Evolutionary conservation across 2,888 invertebrate species (phyloP).

Genomic region (Coecobrya sp.): DNA sequence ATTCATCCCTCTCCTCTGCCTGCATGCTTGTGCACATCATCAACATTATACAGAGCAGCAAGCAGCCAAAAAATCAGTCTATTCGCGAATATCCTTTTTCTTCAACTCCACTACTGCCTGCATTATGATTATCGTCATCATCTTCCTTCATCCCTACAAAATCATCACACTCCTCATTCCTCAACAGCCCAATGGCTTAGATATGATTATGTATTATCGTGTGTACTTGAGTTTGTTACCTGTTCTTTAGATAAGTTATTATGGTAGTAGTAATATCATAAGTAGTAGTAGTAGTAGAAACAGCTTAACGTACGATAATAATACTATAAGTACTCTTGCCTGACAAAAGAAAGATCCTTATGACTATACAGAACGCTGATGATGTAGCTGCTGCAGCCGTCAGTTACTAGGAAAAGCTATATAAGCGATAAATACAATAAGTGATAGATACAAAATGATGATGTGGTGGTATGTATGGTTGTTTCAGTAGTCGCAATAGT

Average conservation of each 20-base stretch:
- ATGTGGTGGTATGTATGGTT: conserved; percentile 27
- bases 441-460: conserved; percentile 15
- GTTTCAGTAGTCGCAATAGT: not conserved
- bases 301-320: not conserved
- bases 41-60: not conserved
- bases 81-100: conserved; percentile 10
- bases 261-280: not conserved
- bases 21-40: not conserved
- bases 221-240: conserved; percentile 37
- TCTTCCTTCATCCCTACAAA: not conserved
- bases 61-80: conserved; percentile 14
- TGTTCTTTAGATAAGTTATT: conserved; percentile 9
- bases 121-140: not conserved
- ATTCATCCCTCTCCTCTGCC: not conserved
- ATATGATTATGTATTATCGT: conserved; percentile 19
- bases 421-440: conserved; percentile 38
- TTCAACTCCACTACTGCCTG: conserved; percentile 11
- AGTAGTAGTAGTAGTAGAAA: not conserved
- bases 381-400: not conserved
- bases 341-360: conserved; percentile 32
- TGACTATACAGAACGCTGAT: not conserved
- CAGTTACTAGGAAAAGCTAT: conserved; percentile 22
- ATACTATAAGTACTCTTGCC: not conserved
- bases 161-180: not conserved
- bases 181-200: conserved; percentile 10